Conservation (phyloP, 2,113 vertebrate species). For the Poecilia latipinna region DNA sequence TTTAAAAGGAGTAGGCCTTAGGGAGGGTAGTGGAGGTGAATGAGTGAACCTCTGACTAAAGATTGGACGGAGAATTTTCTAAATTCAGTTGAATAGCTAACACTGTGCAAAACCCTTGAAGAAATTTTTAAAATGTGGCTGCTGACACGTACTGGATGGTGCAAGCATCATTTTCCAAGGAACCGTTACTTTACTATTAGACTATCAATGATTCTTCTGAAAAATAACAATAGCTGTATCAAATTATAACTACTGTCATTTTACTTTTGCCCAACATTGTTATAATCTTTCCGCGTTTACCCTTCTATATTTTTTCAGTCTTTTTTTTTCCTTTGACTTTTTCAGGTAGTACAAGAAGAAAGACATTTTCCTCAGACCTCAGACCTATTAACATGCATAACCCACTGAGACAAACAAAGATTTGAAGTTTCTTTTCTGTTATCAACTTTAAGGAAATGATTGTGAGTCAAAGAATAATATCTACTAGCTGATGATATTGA, state of each 20-base stretch:
- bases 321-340: not conserved
- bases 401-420: too few species aligned
- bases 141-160: not conserved
- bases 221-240: too few species aligned
- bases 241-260: too few species aligned
- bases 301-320: not conserved
- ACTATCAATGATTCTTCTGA: not conserved
- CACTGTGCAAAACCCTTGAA: too few species aligned
- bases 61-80: not conserved
- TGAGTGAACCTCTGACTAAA: too few species aligned
- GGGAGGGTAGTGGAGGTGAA: too few species aligned
- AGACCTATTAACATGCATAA: not conserved
- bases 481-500: not conserved
- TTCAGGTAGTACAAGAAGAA: too few species aligned
- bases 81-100: not conserved
- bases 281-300: not conserved
- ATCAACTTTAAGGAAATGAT: not conserved
- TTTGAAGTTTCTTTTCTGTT: not conserved
- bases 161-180: not conserved
- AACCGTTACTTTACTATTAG: not conserved
- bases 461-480: not conserved
- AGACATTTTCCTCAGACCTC: too few species aligned
- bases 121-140: not conserved
- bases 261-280: too few species aligned
- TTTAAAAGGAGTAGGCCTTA: not conserved